These are phyloP conservation scores for Marmota flaviventris DNA, from an alignment of 2,113 vertebrate species.

Conservation along the genomic window DNA sequence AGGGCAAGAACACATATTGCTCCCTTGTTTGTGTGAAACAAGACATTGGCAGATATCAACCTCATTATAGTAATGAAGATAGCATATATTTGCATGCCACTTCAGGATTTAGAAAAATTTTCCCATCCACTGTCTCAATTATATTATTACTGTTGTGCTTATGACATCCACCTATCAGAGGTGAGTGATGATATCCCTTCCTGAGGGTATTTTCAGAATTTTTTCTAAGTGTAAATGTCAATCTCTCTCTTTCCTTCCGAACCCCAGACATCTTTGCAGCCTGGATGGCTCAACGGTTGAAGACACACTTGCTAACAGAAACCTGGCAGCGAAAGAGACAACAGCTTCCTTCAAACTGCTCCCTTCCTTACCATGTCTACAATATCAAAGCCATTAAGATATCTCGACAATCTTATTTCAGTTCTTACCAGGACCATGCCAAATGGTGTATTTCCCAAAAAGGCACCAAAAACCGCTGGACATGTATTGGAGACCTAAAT, in stretches of 20 bases:
- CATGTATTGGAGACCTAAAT: constrained; percentile 95
- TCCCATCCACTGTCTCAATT: constrained; percentile 1
- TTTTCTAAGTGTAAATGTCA: constrained; percentile 38
- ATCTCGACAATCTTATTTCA: constrained; percentile 86
- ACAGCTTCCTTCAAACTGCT: constrained; percentile 95
- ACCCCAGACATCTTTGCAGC: constrained; percentile 93
- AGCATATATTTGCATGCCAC: constrained; percentile 24
- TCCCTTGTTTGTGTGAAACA: neutral
- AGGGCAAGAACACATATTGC: neutral
- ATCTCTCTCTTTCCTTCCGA: constrained; percentile 59
- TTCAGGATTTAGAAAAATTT: constrained; percentile 54
- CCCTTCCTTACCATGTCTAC: constrained; percentile 92
- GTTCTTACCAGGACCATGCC: constrained; percentile 93
- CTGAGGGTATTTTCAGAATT: constrained; percentile 47
- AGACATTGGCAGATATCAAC: neutral
- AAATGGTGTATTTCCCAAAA: constrained; percentile 94
- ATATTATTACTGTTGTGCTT: neutral
- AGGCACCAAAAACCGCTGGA: constrained; percentile 86
- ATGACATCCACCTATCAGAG: neutral
- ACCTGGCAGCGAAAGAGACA: constrained; percentile 90
- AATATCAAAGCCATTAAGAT: constrained; percentile 90
- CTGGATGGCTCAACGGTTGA: constrained; percentile 94
- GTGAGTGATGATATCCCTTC: constrained; percentile 23
- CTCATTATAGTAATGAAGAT: neutral
- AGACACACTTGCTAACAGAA: constrained; percentile 92